These are phyloP conservation scores for Lepisosteus oculatus DNA, from an alignment of 2,113 vertebrate genomes.

Conservation along the genomic window DNA sequence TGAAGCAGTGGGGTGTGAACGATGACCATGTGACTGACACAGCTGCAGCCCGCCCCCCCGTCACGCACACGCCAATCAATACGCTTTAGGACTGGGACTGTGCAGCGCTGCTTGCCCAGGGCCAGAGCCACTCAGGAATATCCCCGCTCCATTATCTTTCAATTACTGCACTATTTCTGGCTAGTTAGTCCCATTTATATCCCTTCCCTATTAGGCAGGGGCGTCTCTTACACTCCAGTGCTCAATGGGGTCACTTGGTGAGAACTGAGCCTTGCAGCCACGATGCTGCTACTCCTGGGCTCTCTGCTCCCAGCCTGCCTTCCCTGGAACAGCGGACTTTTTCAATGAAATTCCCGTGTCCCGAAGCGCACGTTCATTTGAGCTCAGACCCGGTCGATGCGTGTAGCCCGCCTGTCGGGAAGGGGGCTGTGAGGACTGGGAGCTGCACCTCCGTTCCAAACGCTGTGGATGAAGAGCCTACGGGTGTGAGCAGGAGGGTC, in stretches of 20 bases:
- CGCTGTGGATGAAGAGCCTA: no score
- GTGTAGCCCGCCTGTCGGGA: no score
- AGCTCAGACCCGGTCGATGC: no score
- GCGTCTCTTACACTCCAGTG: slow-evolving; percentile 14
- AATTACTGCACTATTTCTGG: neutral
- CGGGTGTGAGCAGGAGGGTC: no score
- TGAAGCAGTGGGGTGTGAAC: neutral
- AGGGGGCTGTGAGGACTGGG: no score
- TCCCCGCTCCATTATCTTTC: neutral
- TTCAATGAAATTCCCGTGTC: no score
- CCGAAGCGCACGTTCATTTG: no score
- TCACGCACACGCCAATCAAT: slow-evolving; percentile 18
- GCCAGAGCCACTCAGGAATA: slow-evolving; percentile 15
- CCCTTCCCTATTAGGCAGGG: neutral
- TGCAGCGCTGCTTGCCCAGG: slow-evolving; percentile 1
- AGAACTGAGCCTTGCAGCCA: neutral
- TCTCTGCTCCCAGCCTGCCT: no score
- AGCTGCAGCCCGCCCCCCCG: neutral
- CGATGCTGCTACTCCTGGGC: neutral
- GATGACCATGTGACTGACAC: no score
- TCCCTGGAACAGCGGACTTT: no score
- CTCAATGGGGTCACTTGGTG: slow-evolving; percentile 20
- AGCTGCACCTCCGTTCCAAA: no score
- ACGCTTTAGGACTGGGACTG: slow-evolving; percentile 16
- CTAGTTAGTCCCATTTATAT: neutral